Conservation (phyloP, 2,113 vertebrate species). For the Cyanoderma ruficeps region DNA sequence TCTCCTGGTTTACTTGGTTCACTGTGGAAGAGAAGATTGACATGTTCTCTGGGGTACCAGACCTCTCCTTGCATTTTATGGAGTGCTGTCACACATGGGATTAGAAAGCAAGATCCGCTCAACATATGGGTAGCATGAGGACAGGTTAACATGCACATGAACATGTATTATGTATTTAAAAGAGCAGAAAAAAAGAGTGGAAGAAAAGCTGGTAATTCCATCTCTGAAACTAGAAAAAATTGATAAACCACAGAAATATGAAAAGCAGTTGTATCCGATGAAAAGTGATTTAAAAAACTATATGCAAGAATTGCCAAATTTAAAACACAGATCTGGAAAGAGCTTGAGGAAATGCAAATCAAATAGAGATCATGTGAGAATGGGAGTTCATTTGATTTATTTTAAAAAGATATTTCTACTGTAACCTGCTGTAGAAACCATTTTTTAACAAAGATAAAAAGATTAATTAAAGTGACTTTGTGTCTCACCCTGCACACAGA, state of each 20-base stretch:
- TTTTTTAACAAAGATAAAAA: neutral
- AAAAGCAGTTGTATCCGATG: constrained; percentile 44
- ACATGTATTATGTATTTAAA: neutral
- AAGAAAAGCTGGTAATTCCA: constrained; percentile 65
- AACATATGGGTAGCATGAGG: neutral
- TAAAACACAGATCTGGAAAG: constrained; percentile 77
- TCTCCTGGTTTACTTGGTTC: neutral
- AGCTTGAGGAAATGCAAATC: constrained; percentile 80
- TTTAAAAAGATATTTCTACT: neutral
- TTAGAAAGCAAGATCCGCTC: neutral
- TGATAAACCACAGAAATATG: constrained; percentile 56
- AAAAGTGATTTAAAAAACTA: constrained; percentile 71
- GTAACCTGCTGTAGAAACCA: neutral
- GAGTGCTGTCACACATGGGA: neutral
- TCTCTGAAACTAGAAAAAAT: constrained; percentile 67
- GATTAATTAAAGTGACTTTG: neutral
- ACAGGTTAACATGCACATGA: neutral
- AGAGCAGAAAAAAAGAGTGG: constrained; percentile 73
- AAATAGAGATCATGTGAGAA: constrained; percentile 82
- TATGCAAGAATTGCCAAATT: constrained; percentile 68
- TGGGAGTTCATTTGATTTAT: neutral
- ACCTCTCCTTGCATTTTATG: neutral
- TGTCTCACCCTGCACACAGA: fast-evolving
- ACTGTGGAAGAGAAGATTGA: neutral
- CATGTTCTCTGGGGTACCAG: fast-evolving